Evolutionary conservation across 2,888 invertebrate species (phyloP).

Genomic region (Dicyrtoma fusca): DNA sequence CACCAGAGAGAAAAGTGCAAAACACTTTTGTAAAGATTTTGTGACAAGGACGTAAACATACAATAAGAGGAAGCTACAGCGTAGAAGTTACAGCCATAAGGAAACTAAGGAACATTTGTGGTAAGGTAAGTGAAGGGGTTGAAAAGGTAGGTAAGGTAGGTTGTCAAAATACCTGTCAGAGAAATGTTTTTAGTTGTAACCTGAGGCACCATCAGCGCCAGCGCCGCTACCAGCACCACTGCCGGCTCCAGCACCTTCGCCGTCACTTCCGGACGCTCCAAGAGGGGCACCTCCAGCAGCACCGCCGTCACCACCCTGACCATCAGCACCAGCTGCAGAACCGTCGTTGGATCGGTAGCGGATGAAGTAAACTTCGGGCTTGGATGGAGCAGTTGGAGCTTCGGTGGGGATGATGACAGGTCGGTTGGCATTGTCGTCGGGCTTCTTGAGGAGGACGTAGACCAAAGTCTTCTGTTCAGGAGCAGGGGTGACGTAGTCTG

Average conservation of each 20-base stretch:
- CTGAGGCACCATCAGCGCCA: neutral
- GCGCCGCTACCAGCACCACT: neutral
- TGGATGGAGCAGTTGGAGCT: conserved; percentile 27
- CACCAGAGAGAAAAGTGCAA: no score
- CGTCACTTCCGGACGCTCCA: neutral
- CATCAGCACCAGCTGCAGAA: conserved; percentile 1
- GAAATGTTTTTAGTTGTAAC: no score
- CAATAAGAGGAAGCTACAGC: no score
- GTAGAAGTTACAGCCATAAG: no score
- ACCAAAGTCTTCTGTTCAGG: conserved; percentile 38
- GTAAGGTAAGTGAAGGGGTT: no score
- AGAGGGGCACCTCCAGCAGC: neutral
- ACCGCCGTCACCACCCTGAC: neutral
- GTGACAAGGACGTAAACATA: no score
- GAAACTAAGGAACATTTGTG: no score
- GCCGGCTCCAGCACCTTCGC: neutral
- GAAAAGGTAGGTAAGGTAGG: no score
- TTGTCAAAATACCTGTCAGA: no score
- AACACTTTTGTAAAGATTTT: no score
- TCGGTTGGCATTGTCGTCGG: conserved; percentile 6
- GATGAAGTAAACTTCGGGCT: conserved; percentile 40
- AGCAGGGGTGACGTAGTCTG: conserved; percentile 29
- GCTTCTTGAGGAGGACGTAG: conserved; percentile 38
- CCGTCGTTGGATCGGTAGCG: conserved; percentile 15
- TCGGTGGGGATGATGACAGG: conserved; percentile 25